These are phyloP conservation scores for Cerceris rybyensis DNA, from an alignment of 2,888 invertebrate genomes.

Conservation along the genomic window DNA sequence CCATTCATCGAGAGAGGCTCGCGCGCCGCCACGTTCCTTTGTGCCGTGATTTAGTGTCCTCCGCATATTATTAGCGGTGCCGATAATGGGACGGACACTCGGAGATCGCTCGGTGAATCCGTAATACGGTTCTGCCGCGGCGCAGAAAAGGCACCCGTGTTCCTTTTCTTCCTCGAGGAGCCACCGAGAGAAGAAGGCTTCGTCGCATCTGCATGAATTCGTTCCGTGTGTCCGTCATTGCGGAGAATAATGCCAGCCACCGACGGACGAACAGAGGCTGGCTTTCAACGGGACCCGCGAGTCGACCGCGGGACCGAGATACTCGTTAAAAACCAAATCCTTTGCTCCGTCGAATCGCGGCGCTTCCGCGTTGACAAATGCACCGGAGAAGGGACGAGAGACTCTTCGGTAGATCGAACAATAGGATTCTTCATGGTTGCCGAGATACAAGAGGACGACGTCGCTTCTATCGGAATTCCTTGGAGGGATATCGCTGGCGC, in stretches of 20 bases:
- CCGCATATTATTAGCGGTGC: constrained; percentile 69
- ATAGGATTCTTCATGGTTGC: neutral
- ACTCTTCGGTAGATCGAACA: neutral
- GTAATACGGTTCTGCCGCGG: constrained; percentile 71
- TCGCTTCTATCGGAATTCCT: constrained; percentile 16
- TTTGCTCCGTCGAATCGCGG: constrained; percentile 25
- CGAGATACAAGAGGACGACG: neutral
- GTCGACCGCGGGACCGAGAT: constrained; percentile 1
- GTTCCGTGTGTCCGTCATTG: constrained; percentile 67
- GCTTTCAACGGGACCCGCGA: constrained; percentile 39
- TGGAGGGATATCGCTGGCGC: neutral
- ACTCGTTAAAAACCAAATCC: constrained; percentile 31
- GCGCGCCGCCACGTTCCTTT: constrained; percentile 49
- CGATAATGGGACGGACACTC: constrained; percentile 69
- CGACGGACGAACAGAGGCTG: constrained; percentile 12
- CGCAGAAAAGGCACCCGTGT: constrained; percentile 17
- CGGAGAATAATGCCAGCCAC: constrained; percentile 46
- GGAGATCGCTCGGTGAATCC: constrained; percentile 78
- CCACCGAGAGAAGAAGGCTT: neutral
- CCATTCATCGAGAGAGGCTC: constrained; percentile 42
- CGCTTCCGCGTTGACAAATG: constrained; percentile 56
- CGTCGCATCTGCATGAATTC: constrained; percentile 72
- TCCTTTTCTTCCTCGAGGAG: constrained; percentile 56
- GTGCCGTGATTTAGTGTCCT: constrained; percentile 64
- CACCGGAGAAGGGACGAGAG: neutral